phyloP scores from a whole-genome alignment of 2,113 vertebrate species.

The Rissa tridactyla region DNA sequence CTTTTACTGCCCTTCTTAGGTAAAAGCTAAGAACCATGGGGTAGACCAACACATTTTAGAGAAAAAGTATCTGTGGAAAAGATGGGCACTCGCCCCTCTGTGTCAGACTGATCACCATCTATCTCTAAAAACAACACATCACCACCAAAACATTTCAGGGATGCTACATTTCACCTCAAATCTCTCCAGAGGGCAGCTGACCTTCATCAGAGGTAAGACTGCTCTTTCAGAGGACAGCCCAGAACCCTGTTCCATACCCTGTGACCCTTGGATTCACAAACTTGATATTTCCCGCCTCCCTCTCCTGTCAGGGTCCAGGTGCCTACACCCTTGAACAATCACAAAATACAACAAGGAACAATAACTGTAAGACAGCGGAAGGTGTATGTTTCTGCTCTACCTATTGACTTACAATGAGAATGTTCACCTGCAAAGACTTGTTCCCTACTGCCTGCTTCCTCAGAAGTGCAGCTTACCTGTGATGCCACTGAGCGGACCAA shows the following conservation, averaged over 20 bases:
- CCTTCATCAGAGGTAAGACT: neutral
- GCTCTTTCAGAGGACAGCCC: neutral
- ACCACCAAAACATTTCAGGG: neutral
- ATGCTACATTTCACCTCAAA: neutral
- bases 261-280: neutral
- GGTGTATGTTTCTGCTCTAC: neutral
- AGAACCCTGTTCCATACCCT: neutral
- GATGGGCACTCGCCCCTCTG: rapidly evolving
- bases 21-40: neutral
- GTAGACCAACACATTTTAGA: neutral
- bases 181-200: neutral
- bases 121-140: neutral
- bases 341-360: neutral
- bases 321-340: neutral
- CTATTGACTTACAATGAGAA: neutral
- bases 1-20: neutral
- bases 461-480: neutral
- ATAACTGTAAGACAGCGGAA: neutral
- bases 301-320: neutral
- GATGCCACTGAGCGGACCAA: neutral
- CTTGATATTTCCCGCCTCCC: neutral
- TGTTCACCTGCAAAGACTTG: neutral
- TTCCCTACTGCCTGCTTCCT: neutral
- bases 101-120: neutral
- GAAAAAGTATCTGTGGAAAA: neutral